A percentile compares a stretch with the other conserved stretches of the same genome.
phyloP scores from a whole-genome alignment of 2,113 vertebrate genomes.

The Callipepla squamata region DNA sequence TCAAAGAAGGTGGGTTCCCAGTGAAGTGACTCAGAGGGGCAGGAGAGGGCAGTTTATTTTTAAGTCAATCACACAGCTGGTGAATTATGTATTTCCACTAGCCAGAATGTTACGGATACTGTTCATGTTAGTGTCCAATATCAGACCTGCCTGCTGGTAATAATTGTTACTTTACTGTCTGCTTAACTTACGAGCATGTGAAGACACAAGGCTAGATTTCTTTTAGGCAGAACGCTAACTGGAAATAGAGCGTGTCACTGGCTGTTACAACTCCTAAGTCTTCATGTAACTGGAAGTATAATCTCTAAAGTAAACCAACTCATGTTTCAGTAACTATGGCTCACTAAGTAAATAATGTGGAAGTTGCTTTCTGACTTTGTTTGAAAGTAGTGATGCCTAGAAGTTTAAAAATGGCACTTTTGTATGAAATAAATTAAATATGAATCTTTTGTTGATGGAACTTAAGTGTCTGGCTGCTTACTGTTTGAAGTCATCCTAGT shows the following conservation, averaged over 20 bases:
- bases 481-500: slow-evolving; percentile 59
- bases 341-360: slow-evolving; percentile 57
- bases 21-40: slow-evolving; percentile 16
- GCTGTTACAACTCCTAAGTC: slow-evolving; percentile 58
- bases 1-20: slow-evolving; percentile 91
- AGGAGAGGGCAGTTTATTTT: slow-evolving; percentile 28
- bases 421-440: slow-evolving; percentile 77
- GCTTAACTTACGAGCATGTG: slow-evolving; percentile 68
- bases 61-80: slow-evolving; percentile 35
- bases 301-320: slow-evolving; percentile 64
- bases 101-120: slow-evolving; percentile 42
- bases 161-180: slow-evolving; percentile 58
- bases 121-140: slow-evolving; percentile 51
- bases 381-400: slow-evolving; percentile 64
- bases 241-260: slow-evolving; percentile 56
- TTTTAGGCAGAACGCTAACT: slow-evolving; percentile 67
- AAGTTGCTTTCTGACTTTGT: slow-evolving; percentile 69
- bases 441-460: slow-evolving; percentile 66
- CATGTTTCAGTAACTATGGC: slow-evolving; percentile 64
- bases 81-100: slow-evolving; percentile 58
- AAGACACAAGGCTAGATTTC: slow-evolving; percentile 63
- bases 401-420: slow-evolving; percentile 62
- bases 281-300: slow-evolving; percentile 69
- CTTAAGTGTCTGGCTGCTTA: slow-evolving; percentile 72
- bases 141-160: slow-evolving; percentile 40